Evolutionary conservation across 2,888 invertebrate species (phyloP).

Genomic region (Zootermopsis nevadensis): DNA sequence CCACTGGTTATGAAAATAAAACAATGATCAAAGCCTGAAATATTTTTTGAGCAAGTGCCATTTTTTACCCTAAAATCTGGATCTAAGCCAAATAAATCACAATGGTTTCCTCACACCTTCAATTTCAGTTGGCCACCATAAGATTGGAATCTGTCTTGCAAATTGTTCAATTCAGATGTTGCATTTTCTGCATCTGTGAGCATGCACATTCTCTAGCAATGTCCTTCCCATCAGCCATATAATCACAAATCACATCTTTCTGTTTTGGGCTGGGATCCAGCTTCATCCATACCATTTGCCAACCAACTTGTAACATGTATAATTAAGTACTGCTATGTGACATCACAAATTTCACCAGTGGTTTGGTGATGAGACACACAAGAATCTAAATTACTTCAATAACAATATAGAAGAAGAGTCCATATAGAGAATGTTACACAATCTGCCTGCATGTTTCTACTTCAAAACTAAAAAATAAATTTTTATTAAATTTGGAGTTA

Average conservation of each 20-base stretch:
- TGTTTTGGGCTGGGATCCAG: neutral
- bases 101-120: neutral
- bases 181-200: neutral
- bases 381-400: neutral
- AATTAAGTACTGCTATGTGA: neutral
- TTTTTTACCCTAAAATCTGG: slow-evolving; percentile 25
- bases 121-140: neutral
- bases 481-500: too few species aligned
- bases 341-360: neutral
- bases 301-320: slow-evolving; percentile 5
- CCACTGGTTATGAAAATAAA: slow-evolving; percentile 20
- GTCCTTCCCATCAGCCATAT: neutral
- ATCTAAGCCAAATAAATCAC: neutral
- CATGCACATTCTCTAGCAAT: neutral
- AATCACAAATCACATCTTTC: neutral
- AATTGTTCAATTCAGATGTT: neutral
- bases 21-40: slow-evolving; percentile 7
- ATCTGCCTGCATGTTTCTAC: too few species aligned
- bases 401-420: too few species aligned
- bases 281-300: neutral
- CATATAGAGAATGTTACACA: too few species aligned
- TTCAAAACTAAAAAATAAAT: too few species aligned
- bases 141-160: neutral
- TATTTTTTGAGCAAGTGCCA: slow-evolving; percentile 21
- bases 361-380: neutral